These are phyloP conservation scores for Gymnoscopelus microlampas DNA, from an alignment of 2,797 vertebrate genomes.

Conservation along the genomic window DNA sequence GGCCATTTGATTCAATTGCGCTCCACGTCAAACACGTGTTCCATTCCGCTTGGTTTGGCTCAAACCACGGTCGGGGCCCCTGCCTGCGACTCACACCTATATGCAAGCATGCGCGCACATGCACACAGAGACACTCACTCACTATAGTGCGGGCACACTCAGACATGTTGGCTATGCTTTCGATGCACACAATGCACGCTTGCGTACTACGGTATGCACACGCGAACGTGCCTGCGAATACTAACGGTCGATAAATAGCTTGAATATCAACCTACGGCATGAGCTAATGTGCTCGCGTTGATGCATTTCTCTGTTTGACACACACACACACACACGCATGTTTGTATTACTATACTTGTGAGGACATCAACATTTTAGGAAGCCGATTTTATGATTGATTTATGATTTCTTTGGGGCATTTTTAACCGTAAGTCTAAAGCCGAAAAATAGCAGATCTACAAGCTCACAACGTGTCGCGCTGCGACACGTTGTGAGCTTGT, in stretches of 20 bases:
- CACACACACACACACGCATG: background rate
- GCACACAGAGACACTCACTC: conserved; percentile 7
- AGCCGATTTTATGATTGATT: too few species aligned
- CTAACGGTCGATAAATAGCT: conserved; percentile 32
- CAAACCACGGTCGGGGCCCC: conserved; percentile 20
- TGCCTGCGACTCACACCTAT: conserved; percentile 38
- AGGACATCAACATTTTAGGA: too few species aligned
- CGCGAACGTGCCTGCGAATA: conserved; percentile 20
- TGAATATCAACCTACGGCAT: conserved; percentile 56
- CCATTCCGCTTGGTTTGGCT: conserved; percentile 64
- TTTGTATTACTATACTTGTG: too few species aligned
- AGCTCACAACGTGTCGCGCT: too few species aligned
- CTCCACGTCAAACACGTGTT: conserved; percentile 62
- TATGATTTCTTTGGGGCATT: too few species aligned
- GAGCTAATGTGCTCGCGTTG: conserved; percentile 25
- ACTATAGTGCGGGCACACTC: background rate
- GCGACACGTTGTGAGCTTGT: too few species aligned
- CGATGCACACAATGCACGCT: too few species aligned
- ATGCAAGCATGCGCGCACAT: conserved; percentile 16
- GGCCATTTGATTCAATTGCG: conserved; percentile 60
- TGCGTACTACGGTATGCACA: background rate
- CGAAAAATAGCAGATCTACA: too few species aligned
- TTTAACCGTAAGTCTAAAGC: too few species aligned
- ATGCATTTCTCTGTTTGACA: conserved; percentile 28
- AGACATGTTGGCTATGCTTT: too few species aligned